A percentile compares a stretch with the other conserved stretches of the same genome.
Evolutionary conservation across 2,113 vertebrate species (phyloP).

Genomic region (Chaenocephalus aceratus): DNA sequence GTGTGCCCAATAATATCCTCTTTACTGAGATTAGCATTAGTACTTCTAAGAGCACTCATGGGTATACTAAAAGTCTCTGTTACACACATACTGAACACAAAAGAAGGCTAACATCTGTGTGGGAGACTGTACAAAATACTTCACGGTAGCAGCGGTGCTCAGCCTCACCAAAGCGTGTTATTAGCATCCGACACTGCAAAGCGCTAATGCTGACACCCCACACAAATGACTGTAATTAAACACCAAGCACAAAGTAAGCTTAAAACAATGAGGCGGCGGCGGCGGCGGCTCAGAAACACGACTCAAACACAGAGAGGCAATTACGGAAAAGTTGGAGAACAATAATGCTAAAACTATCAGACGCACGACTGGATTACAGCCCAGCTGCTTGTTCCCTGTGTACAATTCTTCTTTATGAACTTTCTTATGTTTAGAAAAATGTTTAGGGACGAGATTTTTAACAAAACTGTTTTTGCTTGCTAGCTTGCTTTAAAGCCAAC

Average conservation of each 20-base stretch:
- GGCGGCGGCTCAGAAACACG: constrained; percentile 42
- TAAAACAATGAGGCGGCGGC: constrained; percentile 70
- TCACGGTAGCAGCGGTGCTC: constrained; percentile 54
- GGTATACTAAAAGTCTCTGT: constrained; percentile 27
- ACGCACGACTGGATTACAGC: constrained; percentile 17
- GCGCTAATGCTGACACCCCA: constrained; percentile 70
- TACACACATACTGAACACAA: constrained; percentile 10
- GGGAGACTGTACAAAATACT: constrained; percentile 69
- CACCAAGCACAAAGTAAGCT: constrained; percentile 70
- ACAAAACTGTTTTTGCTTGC: neutral
- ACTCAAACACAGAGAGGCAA: constrained; percentile 59
- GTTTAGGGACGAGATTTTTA: neutral
- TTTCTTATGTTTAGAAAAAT: neutral
- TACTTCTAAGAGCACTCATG: constrained; percentile 18
- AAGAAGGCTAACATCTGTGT: constrained; percentile 67
- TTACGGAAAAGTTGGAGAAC: constrained; percentile 67
- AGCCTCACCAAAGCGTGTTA: constrained; percentile 78
- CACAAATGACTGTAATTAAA: constrained; percentile 84
- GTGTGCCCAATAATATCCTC: constrained; percentile 20
- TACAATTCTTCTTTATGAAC: neutral
- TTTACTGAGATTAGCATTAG: constrained; percentile 28
- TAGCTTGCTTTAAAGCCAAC: neutral
- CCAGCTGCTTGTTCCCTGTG: constrained; percentile 22
- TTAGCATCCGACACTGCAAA: constrained; percentile 77
- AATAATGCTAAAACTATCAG: constrained; percentile 39